A percentile compares a stretch with the other conserved stretches of the same genome.
Conservation (phyloP, 2,888 invertebrate species). For the Ormyrus thymus region DNA sequence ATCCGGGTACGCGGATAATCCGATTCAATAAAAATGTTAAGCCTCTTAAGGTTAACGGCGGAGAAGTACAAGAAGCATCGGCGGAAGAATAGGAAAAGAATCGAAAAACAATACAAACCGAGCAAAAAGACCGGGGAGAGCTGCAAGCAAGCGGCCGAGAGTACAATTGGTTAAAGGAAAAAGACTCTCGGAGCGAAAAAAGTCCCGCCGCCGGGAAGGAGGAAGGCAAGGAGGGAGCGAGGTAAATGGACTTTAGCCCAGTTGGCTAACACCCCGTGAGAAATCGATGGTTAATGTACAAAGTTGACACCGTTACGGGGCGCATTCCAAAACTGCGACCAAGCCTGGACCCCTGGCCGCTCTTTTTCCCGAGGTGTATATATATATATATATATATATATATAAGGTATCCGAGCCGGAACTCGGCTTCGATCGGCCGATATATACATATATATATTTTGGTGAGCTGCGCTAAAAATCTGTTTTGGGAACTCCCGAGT, state of each 20-base stretch:
- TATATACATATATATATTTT: no score
- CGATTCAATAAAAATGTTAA: slow-evolving; percentile 32
- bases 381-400: no score
- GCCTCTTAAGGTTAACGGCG: slow-evolving; percentile 7
- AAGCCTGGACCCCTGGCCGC: background rate
- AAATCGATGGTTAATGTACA: slow-evolving; percentile 70
- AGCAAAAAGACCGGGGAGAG: slow-evolving; percentile 4
- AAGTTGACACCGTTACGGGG: slow-evolving; percentile 66
- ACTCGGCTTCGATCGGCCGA: no score
- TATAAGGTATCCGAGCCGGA: no score
- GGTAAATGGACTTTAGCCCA: slow-evolving; percentile 63
- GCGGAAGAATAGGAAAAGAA: slow-evolving; percentile 17
- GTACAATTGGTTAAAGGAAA: slow-evolving; percentile 15
- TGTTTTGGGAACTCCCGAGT: no score
- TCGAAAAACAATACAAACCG: slow-evolving; percentile 44
- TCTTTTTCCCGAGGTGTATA: no score
- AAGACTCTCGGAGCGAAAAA: slow-evolving; percentile 24
- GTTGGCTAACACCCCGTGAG: slow-evolving; percentile 60
- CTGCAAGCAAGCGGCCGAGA: slow-evolving; percentile 6
- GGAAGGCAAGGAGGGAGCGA: background rate
- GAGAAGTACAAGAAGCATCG: background rate
- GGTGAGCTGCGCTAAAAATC: no score
- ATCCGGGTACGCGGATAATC: slow-evolving; percentile 17
- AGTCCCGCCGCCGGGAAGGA: slow-evolving; percentile 15
- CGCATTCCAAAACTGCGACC: slow-evolving; percentile 40